Evolutionary conservation across 2,888 invertebrate species (phyloP).

Genomic region (Diaphora mendica): DNA sequence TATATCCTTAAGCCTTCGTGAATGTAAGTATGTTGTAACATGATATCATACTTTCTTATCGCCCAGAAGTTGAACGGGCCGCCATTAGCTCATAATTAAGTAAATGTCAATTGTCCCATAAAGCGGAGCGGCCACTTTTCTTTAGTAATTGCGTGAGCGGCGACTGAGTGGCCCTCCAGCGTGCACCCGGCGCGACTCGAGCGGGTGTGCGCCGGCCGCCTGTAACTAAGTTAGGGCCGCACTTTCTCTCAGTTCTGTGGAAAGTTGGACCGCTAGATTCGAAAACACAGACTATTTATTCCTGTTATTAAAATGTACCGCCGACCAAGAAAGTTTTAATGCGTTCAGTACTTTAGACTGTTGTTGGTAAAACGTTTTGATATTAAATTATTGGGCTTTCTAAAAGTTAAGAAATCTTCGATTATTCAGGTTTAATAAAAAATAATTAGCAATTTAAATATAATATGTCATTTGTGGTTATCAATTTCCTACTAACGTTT

Average conservation of each 20-base stretch:
- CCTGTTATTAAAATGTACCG: slow-evolving; percentile 2
- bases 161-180: slow-evolving; percentile 17
- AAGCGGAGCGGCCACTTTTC: slow-evolving; percentile 23
- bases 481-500: background rate
- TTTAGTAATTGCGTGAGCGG: slow-evolving; percentile 38
- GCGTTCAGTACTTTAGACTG: background rate
- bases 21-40: background rate
- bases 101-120: slow-evolving; percentile 22
- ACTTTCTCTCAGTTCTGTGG: slow-evolving; percentile 35
- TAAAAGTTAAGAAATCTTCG: background rate
- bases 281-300: slow-evolving; percentile 10
- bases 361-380: background rate
- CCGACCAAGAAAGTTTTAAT: background rate
- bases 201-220: background rate
- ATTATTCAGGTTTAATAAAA: background rate
- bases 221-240: slow-evolving; percentile 25
- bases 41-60: slow-evolving; percentile 16
- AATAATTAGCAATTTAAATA: background rate
- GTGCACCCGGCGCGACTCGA: slow-evolving; percentile 6
- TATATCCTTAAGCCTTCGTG: background rate
- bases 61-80: background rate
- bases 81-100: slow-evolving; percentile 18
- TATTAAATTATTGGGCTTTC: background rate
- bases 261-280: slow-evolving; percentile 25
- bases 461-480: background rate